Evolutionary conservation across 2,113 vertebrate genomes (phyloP), one percentile per base, ranked within the genome.

Genomic region (Mystacornis crossleyi): DNA sequence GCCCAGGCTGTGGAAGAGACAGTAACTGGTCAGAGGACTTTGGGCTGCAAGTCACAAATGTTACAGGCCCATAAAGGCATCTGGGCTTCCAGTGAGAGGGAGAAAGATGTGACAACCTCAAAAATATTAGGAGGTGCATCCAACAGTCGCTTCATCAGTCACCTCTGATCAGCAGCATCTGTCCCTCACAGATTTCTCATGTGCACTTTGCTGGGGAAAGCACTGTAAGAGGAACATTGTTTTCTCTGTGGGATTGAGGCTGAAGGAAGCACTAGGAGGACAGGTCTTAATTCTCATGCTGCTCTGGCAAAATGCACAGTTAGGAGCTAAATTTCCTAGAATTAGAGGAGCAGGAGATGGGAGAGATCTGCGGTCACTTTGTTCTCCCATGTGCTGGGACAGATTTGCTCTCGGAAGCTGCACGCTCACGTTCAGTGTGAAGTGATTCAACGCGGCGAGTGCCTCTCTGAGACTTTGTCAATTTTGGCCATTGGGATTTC

Each of bases 371-470:
- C 19, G 8, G 47, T 69, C 40, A 21, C 36, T 34, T 69, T 51
- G 42, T 89, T 71, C 45, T 70, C 26, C 10, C 7, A 3, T 42
- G 9, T 21, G 7, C 18, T 24, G 38, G 45, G 8, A 34, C 42
- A n/a, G 86, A 62, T 79, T 53, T 60, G 26, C 53, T 93, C 16
- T 71, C 3, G 1, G 70, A 53, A 60, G 10, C 53, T 47, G 20
- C 0, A 0, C 0, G 0, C 25, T 25, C 16, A 25, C 0, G 0
- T 71, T 90, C 14, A 14, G 31, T 36, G 62, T 33, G 40, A 77
- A 18, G n/a, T 34, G 55, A 51, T 50, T 75, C 31, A 12, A 3
- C 0, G 0, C 1, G 0, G 45, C 4, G 1, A 26, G 61, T 18
- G 33, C 53, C 24, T 57, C 0, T 0, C 40, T 28, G 50, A 61